Base-by-base conservation (phyloP, 30 jellyfish, hydroid and myxozoan genomes). In the Phacellophora camtschatica region DNA sequence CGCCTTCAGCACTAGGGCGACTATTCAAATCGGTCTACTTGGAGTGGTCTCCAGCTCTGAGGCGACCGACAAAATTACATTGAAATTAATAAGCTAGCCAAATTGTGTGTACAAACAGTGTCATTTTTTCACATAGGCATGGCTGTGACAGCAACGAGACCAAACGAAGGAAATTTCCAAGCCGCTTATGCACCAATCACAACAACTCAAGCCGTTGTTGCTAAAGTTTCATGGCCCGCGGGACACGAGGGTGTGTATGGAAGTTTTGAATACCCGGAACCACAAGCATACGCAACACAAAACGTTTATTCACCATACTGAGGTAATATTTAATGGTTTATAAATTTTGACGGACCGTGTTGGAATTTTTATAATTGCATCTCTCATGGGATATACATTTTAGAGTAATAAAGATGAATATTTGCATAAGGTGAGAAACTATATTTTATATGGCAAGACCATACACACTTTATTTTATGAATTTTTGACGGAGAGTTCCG, bases 131-230 rank as follows among this genome's bases (percentile, higher is more conserved):
- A n/a, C n/a, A n/a, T n/a, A n/a, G n/a, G n/a, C n/a, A n/a, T n/a
- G n/a, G n/a, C 87, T 28, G 86, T 77, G 59, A 49, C 80, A 23
- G 27, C 80, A 4, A 45, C 88, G 19, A 63, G 94, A 49, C 90
- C 88, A 51, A 77, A 56, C 53, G 95, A 85, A 15, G 88, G 88
- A 35, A 64, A 41, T 30, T 65, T 43, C 72, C 97, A 67, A 35
- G 88, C 97, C 13, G 97, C 96, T 30, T 93, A 86, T 71, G 96
- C 93, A 49, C 99, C 99, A 23, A 93, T 93, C 41, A 79, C 99
- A 23, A 93, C 97, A 9, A 75, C 92, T 28, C 86, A 94, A 41
- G 90, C 95, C 22, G 94, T 93, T 48, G 96, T 93, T n/a, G 94
- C 99, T 54, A 93, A 93, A 63, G 97, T 93, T 12, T 63, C 96